Conservation (phyloP, 2,888 invertebrate species). For the Xestia xanthographa region DNA sequence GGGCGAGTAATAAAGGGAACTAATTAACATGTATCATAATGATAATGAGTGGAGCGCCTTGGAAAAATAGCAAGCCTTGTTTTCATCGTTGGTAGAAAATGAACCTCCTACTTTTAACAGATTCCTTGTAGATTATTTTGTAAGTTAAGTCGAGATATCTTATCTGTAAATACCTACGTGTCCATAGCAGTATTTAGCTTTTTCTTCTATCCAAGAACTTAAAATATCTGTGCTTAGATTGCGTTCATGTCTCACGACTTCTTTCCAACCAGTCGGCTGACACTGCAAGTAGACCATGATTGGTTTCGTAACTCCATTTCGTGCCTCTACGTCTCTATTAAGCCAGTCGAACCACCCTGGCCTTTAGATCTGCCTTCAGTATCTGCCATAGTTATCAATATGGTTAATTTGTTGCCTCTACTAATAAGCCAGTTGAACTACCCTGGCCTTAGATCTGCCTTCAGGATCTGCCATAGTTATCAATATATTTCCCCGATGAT, state of each 20-base stretch:
- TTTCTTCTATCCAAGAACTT: no score
- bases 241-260: neutral
- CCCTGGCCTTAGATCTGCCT: no score
- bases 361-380: no score
- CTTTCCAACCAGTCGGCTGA: neutral
- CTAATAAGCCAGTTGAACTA: no score
- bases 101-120: neutral
- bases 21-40: conserved; percentile 49
- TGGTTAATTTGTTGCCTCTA: no score
- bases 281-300: neutral
- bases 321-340: no score
- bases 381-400: no score
- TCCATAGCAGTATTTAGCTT: no score
- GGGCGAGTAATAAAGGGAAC: conserved; percentile 15
- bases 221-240: neutral
- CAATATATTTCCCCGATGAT: neutral
- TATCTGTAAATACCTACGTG: no score
- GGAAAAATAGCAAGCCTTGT: conserved; percentile 15
- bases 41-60: conserved; percentile 16
- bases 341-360: no score
- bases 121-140: neutral
- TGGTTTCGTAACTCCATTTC: no score
- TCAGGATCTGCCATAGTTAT: neutral
- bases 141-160: no score
- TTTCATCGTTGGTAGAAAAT: neutral